A percentile compares a stretch with the other conserved stretches of the same genome.
Conservation (phyloP, 1,140 invertebrate genomes). For the Nebria ingens region DNA sequence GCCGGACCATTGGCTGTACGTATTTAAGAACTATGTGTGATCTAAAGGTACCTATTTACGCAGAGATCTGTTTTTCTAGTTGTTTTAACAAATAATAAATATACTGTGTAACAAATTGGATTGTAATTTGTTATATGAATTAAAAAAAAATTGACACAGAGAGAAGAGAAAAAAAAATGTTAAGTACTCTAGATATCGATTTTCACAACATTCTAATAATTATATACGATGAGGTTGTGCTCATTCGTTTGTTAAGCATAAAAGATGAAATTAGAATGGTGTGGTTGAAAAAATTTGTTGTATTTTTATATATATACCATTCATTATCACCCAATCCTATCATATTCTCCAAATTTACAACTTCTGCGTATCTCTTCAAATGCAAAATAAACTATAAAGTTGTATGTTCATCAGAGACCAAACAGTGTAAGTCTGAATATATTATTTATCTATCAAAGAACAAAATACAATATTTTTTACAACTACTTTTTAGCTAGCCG, state of each 20-base stretch:
- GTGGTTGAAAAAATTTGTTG: neutral
- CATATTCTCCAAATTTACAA: too few relatives aligned
- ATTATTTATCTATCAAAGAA: too few relatives aligned
- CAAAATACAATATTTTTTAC: too few relatives aligned
- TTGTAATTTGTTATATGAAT: conserved; percentile 36
- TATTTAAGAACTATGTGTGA: neutral
- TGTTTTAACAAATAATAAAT: neutral
- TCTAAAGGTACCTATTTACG: neutral
- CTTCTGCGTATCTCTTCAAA: too few relatives aligned
- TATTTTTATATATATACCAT: neutral
- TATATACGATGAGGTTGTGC: neutral
- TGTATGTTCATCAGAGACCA: too few relatives aligned
- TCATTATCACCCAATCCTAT: neutral
- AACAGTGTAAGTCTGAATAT: too few relatives aligned
- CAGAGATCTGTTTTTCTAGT: conserved; percentile 2
- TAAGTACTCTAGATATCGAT: conserved; percentile 1
- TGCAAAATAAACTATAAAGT: too few relatives aligned
- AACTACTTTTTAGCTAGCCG: too few relatives aligned
- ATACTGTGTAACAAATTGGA: conserved; percentile 30
- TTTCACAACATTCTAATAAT: conserved; percentile 3
- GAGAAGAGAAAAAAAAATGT: conserved; percentile 19
- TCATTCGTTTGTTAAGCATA: neutral
- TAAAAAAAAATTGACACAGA: too few relatives aligned
- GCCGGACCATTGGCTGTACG: neutral
- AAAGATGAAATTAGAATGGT: conserved; percentile 1